Evolutionary conservation across 2,113 vertebrate species (phyloP), one percentile per base, ranked within the genome.

Genomic region (Pollachius pollachius): DNA sequence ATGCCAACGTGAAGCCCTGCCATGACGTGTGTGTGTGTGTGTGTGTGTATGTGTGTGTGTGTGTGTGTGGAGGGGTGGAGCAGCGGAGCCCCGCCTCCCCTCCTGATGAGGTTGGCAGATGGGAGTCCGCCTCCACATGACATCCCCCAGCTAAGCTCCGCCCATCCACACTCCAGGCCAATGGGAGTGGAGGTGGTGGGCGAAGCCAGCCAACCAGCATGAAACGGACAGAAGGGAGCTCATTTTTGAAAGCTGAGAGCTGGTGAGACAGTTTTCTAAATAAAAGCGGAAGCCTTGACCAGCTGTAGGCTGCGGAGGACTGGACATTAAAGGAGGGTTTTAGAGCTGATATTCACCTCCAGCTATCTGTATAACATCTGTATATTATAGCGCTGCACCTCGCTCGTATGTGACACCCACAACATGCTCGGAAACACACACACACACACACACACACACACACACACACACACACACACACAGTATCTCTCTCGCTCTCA

Each of bases 1-100:
- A 85, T 83, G 76, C 81, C 84, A 79, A 62, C 25, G 72, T 80
- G 78, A 81, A 79, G 85, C 86, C 81, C 80, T 84, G 83, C 85
- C 85, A 89, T 87, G 90, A 90, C 87, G 41, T 48, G 11, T 48
- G 41, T 48, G 41, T 48, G 41, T 48, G 41, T 48, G 41, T 48
- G 41, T 48, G 41, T 48, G 41, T 48, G 37, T 41, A 11, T 41
- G 37, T 41, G 37, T 41, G 37, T 41, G 37, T 41, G 37, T 41
- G 2, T 41, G 37, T 84, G 78, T 87, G 86, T 76, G 85, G 54
- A 5, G 54, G 54, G 54, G 54, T 6, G 54, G 54, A 5, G 54
- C 4, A 56, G 13, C 4, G 37, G 57, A 80, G 81, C 76, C 63
- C 65, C 64, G 65, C 77, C 76, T 70, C 67, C 64, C 67, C 65